Base-by-base conservation (phyloP, 2,113 vertebrate species). In the Myotis lucifugus region DNA sequence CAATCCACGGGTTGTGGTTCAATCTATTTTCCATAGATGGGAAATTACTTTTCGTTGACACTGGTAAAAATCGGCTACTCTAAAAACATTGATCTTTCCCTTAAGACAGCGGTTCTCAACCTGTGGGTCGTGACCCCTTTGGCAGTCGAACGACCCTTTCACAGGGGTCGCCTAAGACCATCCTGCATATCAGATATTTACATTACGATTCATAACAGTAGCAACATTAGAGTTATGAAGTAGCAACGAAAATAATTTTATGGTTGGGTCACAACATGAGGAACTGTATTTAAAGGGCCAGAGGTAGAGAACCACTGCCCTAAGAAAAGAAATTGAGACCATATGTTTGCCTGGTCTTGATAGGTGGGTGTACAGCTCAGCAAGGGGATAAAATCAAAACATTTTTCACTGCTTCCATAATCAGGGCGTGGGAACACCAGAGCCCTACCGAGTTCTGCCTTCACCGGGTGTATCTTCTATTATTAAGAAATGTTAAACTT, bases 361-460 rank as follows among this genome's bases (percentile, higher is more conserved):
- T 90, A 88, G 95, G 95, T 97, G 94, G 90, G 92, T 95, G 88
- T 92, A 88, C 23, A 76, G 13, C 74, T 95, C 76, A 95, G 54
- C 67, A 76, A 85, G 94, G 42, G 59, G 70, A 96, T 86, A 97
- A 95, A 97, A 95, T 95, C 93, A 90, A 95, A 83, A 94, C 95
- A 95, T 91, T 88, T 96, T 97, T 95, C 88, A 66, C 50, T n/a
- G 93, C 56, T 95, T 95, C 93, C 78, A 27, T 96, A 88, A 96
- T 91, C 82, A 90, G 81, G 88, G 93, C 32, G 54, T 92, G 88
- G 93, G 88, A 94, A 90, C 40, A 3, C 10, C 94, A 83, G 84
- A 91, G 56, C 83, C 54, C 85, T 93, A 64, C 50, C 0, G 34
- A 78, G 82, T 94, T 85, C 48, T 95, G 82, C 88, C 64, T 94